Conservation (phyloP, 2,113 vertebrate genomes). For the Peromyscus californicus region DNA sequence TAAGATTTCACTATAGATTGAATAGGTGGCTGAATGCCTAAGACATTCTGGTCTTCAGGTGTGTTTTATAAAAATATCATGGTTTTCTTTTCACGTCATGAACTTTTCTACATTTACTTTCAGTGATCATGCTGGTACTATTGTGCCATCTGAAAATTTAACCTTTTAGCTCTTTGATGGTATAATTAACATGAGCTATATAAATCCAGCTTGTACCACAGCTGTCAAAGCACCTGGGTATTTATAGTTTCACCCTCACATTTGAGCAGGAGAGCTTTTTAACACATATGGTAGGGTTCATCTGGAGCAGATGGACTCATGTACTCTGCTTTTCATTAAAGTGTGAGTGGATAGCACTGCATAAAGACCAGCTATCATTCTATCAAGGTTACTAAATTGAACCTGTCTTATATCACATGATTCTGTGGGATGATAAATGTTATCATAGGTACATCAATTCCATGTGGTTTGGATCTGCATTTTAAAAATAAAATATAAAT, state of each 20-base stretch:
- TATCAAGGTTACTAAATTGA: not conserved
- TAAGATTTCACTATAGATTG: not conserved
- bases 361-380: not conserved
- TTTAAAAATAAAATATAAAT: not conserved
- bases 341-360: not conserved
- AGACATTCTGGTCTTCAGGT: not conserved
- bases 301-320: not conserved
- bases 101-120: not conserved
- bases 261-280: not conserved
- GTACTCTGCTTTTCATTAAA: not conserved
- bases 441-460: not conserved
- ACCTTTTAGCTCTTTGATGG: slow-evolving; percentile 48
- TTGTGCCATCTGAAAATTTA: slow-evolving; percentile 45
- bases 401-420: not conserved
- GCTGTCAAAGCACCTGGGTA: slow-evolving; percentile 40
- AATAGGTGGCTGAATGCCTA: not conserved
- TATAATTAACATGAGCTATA: slow-evolving; percentile 50
- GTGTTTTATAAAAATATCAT: not conserved
- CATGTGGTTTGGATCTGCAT: not conserved
- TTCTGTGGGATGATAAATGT: not conserved
- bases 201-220: slow-evolving; percentile 48
- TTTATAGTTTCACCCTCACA: slow-evolving; percentile 3
- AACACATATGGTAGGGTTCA: not conserved
- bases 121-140: not conserved
- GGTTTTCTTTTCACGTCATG: not conserved